Evolutionary conservation across 2,888 invertebrate species (phyloP).

Genomic region (Aporophyla nigra): DNA sequence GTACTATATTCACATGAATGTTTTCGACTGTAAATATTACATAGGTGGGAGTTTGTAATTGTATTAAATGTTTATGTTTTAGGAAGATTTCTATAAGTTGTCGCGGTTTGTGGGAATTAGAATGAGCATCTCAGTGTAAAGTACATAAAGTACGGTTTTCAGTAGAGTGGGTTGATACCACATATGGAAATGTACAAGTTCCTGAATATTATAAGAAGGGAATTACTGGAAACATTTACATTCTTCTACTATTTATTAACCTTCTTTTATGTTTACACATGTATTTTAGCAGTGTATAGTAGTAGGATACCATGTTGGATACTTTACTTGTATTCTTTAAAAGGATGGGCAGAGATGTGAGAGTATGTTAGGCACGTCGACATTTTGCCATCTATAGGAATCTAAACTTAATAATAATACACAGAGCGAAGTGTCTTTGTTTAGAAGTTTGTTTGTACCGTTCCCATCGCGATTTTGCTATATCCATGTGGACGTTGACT

Average conservation of each 20-base stretch:
- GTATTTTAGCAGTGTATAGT: background rate
- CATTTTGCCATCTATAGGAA: no score
- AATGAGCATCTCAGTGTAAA: constrained; percentile 29
- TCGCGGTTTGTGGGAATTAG: constrained; percentile 40
- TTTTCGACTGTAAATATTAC: constrained; percentile 31
- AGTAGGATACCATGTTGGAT: background rate
- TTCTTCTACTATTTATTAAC: background rate
- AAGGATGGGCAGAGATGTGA: background rate
- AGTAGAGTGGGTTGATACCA: constrained; percentile 7
- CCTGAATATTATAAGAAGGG: background rate
- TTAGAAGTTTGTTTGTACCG: no score
- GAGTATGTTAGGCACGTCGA: no score
- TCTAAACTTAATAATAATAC: no score
- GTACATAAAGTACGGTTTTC: constrained; percentile 35
- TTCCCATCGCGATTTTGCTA: no score
- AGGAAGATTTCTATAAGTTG: constrained; percentile 39
- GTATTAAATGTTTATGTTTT: constrained; percentile 52
- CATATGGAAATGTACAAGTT: constrained; percentile 4
- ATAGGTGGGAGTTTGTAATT: constrained; percentile 28
- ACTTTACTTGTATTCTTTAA: background rate
- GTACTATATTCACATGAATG: constrained; percentile 31
- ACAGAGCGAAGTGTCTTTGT: no score
- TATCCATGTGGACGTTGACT: no score
- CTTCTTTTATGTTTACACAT: no score
- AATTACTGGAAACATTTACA: background rate